Percentiles rank a stretch among this genome's conserved stretches.
Evolutionary conservation across 2,888 invertebrate species (phyloP).

Genomic region (Acanthosoma haemorrhoidale): DNA sequence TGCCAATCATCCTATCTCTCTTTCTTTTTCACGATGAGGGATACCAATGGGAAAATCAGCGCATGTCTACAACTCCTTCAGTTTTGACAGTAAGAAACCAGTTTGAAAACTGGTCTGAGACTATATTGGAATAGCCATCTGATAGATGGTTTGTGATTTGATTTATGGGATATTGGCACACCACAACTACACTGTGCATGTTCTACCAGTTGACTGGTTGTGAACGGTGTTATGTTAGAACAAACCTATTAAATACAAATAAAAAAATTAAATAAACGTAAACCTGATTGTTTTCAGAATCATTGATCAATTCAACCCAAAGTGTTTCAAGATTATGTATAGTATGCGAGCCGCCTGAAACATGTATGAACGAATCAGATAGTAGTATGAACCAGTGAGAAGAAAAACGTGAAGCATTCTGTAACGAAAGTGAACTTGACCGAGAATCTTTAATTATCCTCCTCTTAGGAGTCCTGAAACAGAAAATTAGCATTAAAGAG

Average conservation of each 20-base stretch:
- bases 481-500: neutral
- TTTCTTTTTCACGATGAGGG: no score
- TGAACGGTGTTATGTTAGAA: no score
- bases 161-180: no score
- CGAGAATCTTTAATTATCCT: slow-evolving; percentile 75
- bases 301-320: slow-evolving; percentile 73
- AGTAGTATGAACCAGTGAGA: slow-evolving; percentile 76
- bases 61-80: no score
- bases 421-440: slow-evolving; percentile 61
- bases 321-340: slow-evolving; percentile 65
- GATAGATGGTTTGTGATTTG: no score
- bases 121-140: no score
- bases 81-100: no score
- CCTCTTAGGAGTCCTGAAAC: slow-evolving; percentile 56
- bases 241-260: neutral
- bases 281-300: slow-evolving; percentile 57
- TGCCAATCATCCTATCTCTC: no score
- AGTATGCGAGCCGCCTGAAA: slow-evolving; percentile 60
- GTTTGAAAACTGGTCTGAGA: no score
- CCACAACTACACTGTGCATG: no score
- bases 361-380: slow-evolving; percentile 73
- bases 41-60: no score
- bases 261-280: slow-evolving; percentile 36
- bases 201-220: no score
- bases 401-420: slow-evolving; percentile 66